These are phyloP conservation scores for Ursus arctos DNA, from an alignment of 2,113 vertebrate species.

Conservation along the genomic window DNA sequence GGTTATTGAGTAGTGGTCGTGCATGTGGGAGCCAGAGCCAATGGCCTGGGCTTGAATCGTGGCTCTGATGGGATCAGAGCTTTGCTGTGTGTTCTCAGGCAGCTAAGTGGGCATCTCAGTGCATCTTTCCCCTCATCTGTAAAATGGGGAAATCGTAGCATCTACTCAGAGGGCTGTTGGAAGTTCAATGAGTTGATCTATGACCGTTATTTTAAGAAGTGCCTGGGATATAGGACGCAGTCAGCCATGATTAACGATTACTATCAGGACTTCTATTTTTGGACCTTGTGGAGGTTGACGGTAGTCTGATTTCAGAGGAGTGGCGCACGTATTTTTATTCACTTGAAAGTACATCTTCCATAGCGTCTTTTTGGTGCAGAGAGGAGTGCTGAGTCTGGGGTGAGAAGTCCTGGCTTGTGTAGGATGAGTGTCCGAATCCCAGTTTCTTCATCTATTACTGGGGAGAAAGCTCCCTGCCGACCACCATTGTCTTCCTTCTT, in stretches of 20 bases:
- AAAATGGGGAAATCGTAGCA: not conserved
- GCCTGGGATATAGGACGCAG: not conserved
- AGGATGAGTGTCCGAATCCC: not conserved
- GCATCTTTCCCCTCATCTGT: not conserved
- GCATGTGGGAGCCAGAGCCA: not conserved
- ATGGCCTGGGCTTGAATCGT: not conserved
- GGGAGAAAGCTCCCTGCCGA: not conserved
- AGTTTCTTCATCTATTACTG: not conserved
- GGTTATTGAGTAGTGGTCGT: not conserved
- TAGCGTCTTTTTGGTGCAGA: not conserved
- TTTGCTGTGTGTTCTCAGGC: not conserved
- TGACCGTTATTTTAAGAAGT: not conserved
- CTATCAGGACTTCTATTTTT: not conserved
- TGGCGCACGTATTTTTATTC: not conserved
- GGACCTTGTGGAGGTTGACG: not conserved
- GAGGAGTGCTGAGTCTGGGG: not conserved
- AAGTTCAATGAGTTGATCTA: not conserved
- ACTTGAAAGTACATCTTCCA: not conserved
- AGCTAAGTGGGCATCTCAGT: not conserved
- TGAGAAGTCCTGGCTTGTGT: not conserved
- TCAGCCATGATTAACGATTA: not conserved
- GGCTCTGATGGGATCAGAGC: not conserved
- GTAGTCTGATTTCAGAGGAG: constrained; percentile 13
- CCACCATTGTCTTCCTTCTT: not conserved
- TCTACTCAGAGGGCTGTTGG: not conserved